Percentiles rank a stretch among this genome's conserved stretches.
These are phyloP conservation scores for Nycticorax nycticorax DNA, from an alignment of 2,113 vertebrate genomes.

Conservation along the genomic window DNA sequence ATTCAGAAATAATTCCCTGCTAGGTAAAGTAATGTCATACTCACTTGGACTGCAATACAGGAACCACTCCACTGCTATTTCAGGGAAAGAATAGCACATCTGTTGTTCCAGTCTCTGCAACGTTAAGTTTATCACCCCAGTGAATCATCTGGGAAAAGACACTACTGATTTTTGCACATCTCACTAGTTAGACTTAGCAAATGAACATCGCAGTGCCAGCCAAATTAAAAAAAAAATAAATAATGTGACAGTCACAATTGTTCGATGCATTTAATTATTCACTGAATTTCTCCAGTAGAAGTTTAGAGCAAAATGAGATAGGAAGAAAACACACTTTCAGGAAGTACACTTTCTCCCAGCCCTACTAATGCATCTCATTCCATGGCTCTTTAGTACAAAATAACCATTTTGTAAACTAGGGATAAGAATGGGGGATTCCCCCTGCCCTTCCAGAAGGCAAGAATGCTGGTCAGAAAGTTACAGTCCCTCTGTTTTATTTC, in stretches of 20 bases:
- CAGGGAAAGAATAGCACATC: background rate
- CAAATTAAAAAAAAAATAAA: background rate
- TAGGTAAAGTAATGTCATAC: background rate
- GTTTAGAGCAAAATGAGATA: background rate
- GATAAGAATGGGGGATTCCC: background rate
- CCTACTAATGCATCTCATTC: background rate
- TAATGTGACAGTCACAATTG: background rate
- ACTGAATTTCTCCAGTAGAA: background rate
- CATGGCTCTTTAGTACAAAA: background rate
- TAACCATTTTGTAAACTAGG: background rate
- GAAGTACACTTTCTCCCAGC: background rate
- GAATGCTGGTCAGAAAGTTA: background rate
- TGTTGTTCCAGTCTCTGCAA: background rate
- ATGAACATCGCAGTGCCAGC: background rate
- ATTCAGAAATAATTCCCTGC: background rate
- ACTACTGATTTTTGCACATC: background rate
- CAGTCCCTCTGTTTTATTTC: background rate
- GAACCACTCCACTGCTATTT: background rate
- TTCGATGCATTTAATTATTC: background rate
- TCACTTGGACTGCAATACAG: background rate
- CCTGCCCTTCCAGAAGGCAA: background rate
- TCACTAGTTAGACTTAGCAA: background rate
- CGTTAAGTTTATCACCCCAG: background rate
- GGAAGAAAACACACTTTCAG: background rate
- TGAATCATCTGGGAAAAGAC: background rate